Conservation (phyloP, 2,888 invertebrate species). For the Eurois occulta region DNA sequence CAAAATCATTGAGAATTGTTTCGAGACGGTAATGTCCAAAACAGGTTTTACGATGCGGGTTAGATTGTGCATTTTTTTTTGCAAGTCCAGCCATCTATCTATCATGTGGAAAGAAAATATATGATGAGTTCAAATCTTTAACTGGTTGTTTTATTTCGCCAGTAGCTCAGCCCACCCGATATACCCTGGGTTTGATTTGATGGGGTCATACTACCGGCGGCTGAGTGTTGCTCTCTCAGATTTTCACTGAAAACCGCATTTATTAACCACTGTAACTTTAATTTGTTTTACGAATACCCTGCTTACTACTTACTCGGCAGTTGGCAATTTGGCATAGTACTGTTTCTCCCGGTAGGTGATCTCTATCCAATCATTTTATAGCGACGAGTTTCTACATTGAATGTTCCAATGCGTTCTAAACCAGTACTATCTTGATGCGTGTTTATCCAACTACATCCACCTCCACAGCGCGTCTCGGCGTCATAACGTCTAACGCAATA, state of each 20-base stretch:
- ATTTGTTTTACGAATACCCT: not conserved
- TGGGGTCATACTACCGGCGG: not conserved
- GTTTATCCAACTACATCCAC: constrained; percentile 1
- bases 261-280: not conserved
- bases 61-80: not conserved
- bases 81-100: not conserved
- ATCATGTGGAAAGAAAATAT: not conserved
- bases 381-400: not conserved
- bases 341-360: not conserved
- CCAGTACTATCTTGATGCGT: constrained; percentile 17
- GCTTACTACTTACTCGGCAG: not conserved
- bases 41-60: not conserved
- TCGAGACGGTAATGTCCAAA: not conserved
- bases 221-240: no score
- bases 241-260: not conserved
- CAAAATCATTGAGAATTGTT: not conserved
- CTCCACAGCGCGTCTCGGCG: constrained; percentile 19
- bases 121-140: not conserved
- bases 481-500: constrained; percentile 56
- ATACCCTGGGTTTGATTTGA: not conserved
- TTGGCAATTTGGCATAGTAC: not conserved
- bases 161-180: not conserved
- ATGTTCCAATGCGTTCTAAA: constrained; percentile 18
- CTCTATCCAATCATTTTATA: not conserved
- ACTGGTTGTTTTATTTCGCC: not conserved